Base-by-base conservation (phyloP, 2,888 invertebrate species). In the Cyaniris semiargus region DNA sequence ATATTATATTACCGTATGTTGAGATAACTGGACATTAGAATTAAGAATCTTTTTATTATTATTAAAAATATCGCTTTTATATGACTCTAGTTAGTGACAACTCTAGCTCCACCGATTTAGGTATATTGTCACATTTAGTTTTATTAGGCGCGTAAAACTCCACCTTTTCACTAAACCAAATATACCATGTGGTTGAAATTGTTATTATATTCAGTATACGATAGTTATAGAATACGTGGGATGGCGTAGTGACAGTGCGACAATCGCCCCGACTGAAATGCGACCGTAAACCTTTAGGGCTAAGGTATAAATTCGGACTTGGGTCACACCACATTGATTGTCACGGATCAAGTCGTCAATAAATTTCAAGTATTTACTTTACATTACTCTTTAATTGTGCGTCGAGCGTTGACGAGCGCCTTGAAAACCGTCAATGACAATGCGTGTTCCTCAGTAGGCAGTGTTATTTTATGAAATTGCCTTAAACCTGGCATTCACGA, bases 301-400 rank as follows among this genome's bases (percentile, higher is more conserved):
- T 71, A 79, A 78, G 76, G 76, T 58, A 13, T n/a, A 70, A 77
- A 48, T 23, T 34, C 70, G 13, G 70, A 56, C 76, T 76, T 75
- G 76, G 76, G 77, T 81, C 80, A 83, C 85, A 85, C 84, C 83
- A 87, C 83, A 82, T 85, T 85, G 83, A 88, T 89, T 89, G 90
- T 89, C 90, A 89, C 84, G 88, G 88, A 90, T 91, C 88, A 88
- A 91, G 90, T 89, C 86, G 89, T 89, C 91, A 89, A 88, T 89
- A 90, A 88, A 87, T 86, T 85, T 89, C 85, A 85, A 91, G 91
- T 93, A 91, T 93, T 93, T 93, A 91, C 89, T 91, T 92, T 89
- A 89, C 86, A 91, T 91, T 91, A 90, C 83, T 76, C 76, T 76
- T 76, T 76, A 76, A 76, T 76, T 76, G 76, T 76, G 84, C 83